A percentile compares a stretch with the other conserved stretches of the same genome.
Evolutionary conservation across 2,113 vertebrate genomes (phyloP).

Genomic region (Esox niger): DNA sequence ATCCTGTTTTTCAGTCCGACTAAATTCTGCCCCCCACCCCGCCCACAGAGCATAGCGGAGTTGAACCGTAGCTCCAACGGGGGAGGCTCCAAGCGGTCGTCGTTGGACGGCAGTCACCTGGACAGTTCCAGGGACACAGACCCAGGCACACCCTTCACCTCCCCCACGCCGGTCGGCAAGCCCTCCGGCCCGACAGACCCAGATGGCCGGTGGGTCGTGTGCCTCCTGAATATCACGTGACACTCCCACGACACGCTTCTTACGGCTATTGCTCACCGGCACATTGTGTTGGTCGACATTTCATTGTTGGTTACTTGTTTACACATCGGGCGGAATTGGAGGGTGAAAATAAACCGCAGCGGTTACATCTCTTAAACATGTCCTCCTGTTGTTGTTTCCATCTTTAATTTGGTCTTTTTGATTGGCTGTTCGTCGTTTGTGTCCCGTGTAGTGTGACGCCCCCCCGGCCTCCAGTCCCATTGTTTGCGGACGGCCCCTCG

Average conservation of each 20-base stretch:
- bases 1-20: not conserved
- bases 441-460: slow-evolving; percentile 54
- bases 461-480: slow-evolving; percentile 51
- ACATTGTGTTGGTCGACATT: no score
- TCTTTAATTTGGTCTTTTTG: no score
- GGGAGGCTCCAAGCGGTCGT: slow-evolving; percentile 77
- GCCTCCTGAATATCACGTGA: no score
- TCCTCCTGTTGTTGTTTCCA: no score
- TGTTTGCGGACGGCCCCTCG: slow-evolving; percentile 63
- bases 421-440: not conserved
- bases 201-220: slow-evolving; percentile 79
- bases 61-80: slow-evolving; percentile 75
- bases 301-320: no score
- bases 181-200: slow-evolving; percentile 65
- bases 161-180: slow-evolving; percentile 69
- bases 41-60: slow-evolving; percentile 80
- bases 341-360: no score
- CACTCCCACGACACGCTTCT: no score
- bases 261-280: no score
- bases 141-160: slow-evolving; percentile 76
- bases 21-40: not conserved
- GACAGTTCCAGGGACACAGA: slow-evolving; percentile 83
- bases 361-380: no score
- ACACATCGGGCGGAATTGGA: no score
- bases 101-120: slow-evolving; percentile 78